Base-by-base conservation (phyloP, 2,113 vertebrate species). In the Labeo catla region DNA sequence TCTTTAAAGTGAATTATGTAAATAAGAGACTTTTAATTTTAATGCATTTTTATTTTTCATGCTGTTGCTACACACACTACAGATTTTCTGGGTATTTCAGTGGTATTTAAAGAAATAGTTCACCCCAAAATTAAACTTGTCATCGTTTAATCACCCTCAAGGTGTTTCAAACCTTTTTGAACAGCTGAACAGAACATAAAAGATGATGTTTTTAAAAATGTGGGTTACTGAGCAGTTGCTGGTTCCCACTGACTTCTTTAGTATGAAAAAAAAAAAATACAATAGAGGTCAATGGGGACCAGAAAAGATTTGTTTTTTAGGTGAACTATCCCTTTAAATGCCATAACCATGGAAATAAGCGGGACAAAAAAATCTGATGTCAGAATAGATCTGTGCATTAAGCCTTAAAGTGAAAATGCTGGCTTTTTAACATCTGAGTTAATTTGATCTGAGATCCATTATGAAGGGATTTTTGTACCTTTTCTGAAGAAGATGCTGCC, bases 401-500 rank as follows among this genome's bases (percentile, higher is more conserved):
- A 16, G 11, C 13, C 50, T 52, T 52, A 52, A 4, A 54, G 54
- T 57, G 50, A 16, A 52, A 6, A 52, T 52, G 50, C 50, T 4
- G 4, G 5, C 16, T 57, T 57, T 57, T 57, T 57, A 28, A 28
- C 63, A 13, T 65, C 63, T 1, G 63, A 65, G 63, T 34, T 15
- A 6, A 28, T 66, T 13, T 0, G 6, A 66, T 50, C 8, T 47
- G 59, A n/a, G 66, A 52, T 61, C 16, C 12, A 12, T 39, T 2
- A 57, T 19, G 2, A 39, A 39, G 47, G 47, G 47, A 9, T 47
- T n/a, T 21, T 28, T 77, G 54, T 43, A 90, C 89, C 89, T 88
- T 90, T 90, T 61, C 89, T 76, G 84, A 90, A 90, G 72, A 90
- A 81, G 23, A 87, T 8, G 0, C 8, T 77, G 61, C 79, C 23